Evolutionary conservation across 1,140 invertebrate species (phyloP).

Genomic region (Achatina immaculata): DNA sequence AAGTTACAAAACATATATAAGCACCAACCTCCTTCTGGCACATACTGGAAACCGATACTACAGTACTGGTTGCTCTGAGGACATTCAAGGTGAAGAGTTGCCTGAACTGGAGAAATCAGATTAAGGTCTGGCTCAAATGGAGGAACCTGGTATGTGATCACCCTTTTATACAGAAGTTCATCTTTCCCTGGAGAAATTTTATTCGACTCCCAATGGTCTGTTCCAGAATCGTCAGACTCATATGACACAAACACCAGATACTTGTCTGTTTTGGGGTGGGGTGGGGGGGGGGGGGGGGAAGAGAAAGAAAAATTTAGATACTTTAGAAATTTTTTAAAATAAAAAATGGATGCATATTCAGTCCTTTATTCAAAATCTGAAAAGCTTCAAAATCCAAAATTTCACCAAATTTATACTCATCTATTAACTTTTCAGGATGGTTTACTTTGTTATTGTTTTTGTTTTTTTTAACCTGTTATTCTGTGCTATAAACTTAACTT

Average conservation of each 20-base stretch:
- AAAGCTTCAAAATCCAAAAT: too few species aligned
- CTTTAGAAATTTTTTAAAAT: too few species aligned
- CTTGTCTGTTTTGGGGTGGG: constrained; percentile 7
- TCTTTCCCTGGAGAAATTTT: constrained; percentile 11
- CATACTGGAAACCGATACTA: neutral
- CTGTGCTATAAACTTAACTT: too few species aligned
- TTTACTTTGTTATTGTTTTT: too few species aligned
- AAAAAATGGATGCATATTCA: too few species aligned
- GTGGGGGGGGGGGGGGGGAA: neutral
- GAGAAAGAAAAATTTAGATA: too few species aligned
- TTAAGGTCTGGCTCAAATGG: neutral
- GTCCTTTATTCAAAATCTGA: too few species aligned
- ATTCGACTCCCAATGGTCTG: constrained; percentile 17
- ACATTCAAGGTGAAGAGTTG: constrained; percentile 26
- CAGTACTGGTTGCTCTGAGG: constrained; percentile 40
- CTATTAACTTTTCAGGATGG: too few species aligned
- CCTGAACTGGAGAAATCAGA: neutral
- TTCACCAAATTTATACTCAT: too few species aligned
- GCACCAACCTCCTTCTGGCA: constrained; percentile 15
- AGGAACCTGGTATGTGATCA: constrained; percentile 31
- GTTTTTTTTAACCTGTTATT: too few species aligned
- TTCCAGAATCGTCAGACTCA: neutral
- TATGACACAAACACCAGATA: constrained; percentile 17
- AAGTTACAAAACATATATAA: too few species aligned
- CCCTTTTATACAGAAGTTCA: constrained; percentile 32